Base-by-base conservation (phyloP, 2,888 invertebrate genomes). In the Tachina lurida region DNA sequence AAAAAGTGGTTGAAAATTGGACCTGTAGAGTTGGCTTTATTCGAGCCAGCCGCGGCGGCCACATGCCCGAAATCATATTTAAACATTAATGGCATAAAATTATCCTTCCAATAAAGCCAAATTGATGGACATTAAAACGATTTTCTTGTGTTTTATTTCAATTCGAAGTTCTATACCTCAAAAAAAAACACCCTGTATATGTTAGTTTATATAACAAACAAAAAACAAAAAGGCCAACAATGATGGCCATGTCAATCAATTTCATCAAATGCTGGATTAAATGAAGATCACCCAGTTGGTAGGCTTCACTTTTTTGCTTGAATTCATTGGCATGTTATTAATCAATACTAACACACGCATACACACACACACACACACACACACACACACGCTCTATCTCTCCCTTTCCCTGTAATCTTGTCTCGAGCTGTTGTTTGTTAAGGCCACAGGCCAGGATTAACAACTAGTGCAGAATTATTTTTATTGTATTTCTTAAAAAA, bases 391-490 rank as follows among this genome's bases (percentile, higher is more conserved):
- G 54, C 39, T 45, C 22, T 19, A 17, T 19, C 8, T 60, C n/a
- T 17, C 15, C 43, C 22, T 13, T n/a, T 10, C 22, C 19, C n/a
- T 19, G 15, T 79, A 67, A 83, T 79, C 60, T 85, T 80, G 83
- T 81, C 87, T 83, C 82, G 83, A 83, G 86, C 84, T 86, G 82
- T 87, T 87, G 84, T 79, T 80, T 67, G 73, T 74, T 80, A 81
- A 87, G 87, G 90, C 90, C 91, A 89, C 90, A 90, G 91, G 91
- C 89, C 78, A 87, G 89, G 90, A 90, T 91, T 90, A 31, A 31
- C 31, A 31, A 31, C 31, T 7, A 90, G 83, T 84, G 86, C 67
- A 82, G 70, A 85, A 47, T 52, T 19, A 47, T 52, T 19, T 62
- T 56, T 79, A 45, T 47, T 79, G 5, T 87, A 84, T 82, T 79